phyloP scores from a whole-genome alignment of 2,797 vertebrate genomes.

The Phrynocephalus forsythii region DNA sequence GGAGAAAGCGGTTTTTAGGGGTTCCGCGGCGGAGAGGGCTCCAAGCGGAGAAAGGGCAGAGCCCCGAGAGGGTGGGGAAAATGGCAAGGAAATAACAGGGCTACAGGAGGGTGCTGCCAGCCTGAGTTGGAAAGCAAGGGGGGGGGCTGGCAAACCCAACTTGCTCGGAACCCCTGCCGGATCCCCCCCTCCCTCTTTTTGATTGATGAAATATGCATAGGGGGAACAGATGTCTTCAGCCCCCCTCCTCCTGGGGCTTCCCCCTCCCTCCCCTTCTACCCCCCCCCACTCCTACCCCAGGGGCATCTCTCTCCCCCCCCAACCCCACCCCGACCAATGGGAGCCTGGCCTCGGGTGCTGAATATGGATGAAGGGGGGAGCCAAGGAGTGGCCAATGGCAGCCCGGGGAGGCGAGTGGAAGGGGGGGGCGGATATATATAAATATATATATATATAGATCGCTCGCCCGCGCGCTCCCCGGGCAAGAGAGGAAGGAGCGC shows the following conservation, averaged over 20 bases:
- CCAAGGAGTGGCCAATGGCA: conserved; percentile 73
- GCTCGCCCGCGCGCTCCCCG: conserved; percentile 19
- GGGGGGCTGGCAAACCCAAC: not conserved
- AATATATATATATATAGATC: conserved; percentile 26
- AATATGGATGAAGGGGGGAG: conserved; percentile 79
- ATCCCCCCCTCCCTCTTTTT: not conserved
- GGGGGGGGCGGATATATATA: not conserved
- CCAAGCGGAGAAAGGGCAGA: too few species aligned
- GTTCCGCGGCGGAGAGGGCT: too few species aligned
- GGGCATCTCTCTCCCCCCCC: not conserved
- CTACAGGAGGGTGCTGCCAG: too few species aligned
- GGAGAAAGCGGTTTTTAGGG: too few species aligned
- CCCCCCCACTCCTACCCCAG: not conserved
- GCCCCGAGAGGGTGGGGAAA: too few species aligned
- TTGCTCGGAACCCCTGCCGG: too few species aligned
- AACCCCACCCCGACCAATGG: conserved; percentile 57
- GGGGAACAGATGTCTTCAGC: conserved; percentile 6
- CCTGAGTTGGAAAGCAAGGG: too few species aligned
- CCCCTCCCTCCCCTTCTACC: not conserved
- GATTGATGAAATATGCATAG: not conserved
- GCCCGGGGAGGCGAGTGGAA: conserved; percentile 41
- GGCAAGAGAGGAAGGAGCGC: not conserved
- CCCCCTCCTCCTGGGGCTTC: not conserved
- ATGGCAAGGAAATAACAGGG: too few species aligned
- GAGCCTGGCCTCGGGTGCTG: conserved; percentile 61